Conservation (phyloP, 1,140 invertebrate genomes). For the Phocides pigmalion region DNA sequence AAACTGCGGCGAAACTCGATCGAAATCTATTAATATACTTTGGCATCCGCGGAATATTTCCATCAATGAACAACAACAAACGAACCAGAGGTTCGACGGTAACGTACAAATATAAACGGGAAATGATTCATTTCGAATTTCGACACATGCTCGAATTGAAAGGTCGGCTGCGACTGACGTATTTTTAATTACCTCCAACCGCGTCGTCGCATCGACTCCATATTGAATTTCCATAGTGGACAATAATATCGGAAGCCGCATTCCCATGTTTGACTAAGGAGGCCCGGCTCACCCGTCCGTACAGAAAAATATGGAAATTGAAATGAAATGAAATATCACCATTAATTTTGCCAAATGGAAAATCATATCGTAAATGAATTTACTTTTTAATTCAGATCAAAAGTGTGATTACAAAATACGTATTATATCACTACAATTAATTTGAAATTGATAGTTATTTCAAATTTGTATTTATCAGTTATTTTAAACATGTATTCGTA, state of each 20-base stretch:
- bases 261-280: constrained; percentile 21
- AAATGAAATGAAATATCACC: constrained; percentile 14
- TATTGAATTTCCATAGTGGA: constrained; percentile 79
- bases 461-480: no score
- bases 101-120: constrained; percentile 77
- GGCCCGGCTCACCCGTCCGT: constrained; percentile 27
- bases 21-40: constrained; percentile 48
- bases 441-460: no score
- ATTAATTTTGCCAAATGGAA: constrained; percentile 18
- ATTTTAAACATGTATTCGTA: no score
- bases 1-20: constrained; percentile 12
- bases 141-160: constrained; percentile 81
- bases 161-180: constrained; percentile 80
- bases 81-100: constrained; percentile 49
- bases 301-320: constrained; percentile 27
- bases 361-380: constrained; percentile 6
- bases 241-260: constrained; percentile 65
- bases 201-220: constrained; percentile 62
- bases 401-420: background rate
- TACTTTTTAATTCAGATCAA: background rate
- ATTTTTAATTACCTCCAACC: constrained; percentile 82
- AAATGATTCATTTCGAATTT: constrained; percentile 82
- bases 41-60: constrained; percentile 46
- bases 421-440: no score
- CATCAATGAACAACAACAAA: constrained; percentile 63